A percentile compares a stretch with the other conserved stretches of the same genome.
Evolutionary conservation across 2,888 invertebrate genomes (phyloP).

Genomic region (Lacanobia wlatinum): DNA sequence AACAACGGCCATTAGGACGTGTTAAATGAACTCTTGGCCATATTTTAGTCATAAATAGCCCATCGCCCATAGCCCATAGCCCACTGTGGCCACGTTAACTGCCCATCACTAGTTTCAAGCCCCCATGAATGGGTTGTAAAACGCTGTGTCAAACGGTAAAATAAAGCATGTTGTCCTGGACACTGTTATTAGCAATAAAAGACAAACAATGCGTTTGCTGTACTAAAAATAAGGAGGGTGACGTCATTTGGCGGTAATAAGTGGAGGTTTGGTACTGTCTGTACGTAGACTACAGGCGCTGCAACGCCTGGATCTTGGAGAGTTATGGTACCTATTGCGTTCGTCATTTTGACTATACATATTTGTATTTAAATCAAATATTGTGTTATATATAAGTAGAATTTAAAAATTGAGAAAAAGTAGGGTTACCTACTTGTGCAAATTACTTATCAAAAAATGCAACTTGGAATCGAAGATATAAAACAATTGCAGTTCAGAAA

Average conservation of each 20-base stretch:
- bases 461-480: too few relatives aligned
- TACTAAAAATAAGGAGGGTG: slow-evolving; percentile 57
- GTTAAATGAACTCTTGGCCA: slow-evolving; percentile 52
- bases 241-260: slow-evolving; percentile 46
- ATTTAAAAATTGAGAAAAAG: too few relatives aligned
- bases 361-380: background rate
- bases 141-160: slow-evolving; percentile 65
- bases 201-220: slow-evolving; percentile 57
- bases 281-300: background rate
- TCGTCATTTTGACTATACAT: background rate
- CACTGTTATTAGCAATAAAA: slow-evolving; percentile 64
- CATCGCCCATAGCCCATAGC: slow-evolving; percentile 25
- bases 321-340: background rate
- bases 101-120: slow-evolving; percentile 54
- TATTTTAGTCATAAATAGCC: slow-evolving; percentile 47
- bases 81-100: slow-evolving; percentile 41
- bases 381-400: too few relatives aligned
- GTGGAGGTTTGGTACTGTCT: slow-evolving; percentile 11
- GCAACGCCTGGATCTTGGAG: background rate
- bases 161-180: slow-evolving; percentile 56
- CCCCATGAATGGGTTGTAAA: slow-evolving; percentile 65
- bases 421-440: too few relatives aligned
- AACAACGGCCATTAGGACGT: slow-evolving; percentile 42
- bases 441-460: too few relatives aligned
- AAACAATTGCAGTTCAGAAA: too few relatives aligned